Conservation (phyloP, 2,888 invertebrate species). For the Cataglyphis livida region DNA sequence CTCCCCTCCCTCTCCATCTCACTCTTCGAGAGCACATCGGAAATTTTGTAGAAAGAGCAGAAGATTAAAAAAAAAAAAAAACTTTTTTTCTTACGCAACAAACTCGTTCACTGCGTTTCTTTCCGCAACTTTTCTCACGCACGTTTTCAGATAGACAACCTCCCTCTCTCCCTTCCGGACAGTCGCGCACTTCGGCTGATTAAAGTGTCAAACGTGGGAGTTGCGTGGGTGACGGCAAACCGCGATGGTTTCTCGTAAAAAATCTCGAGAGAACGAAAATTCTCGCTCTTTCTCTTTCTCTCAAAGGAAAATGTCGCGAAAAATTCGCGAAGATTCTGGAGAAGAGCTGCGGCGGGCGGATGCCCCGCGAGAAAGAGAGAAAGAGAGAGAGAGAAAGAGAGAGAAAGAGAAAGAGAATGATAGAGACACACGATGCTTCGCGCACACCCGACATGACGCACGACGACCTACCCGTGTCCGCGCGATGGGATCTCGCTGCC, state of each 20-base stretch:
- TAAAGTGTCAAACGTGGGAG: slow-evolving; percentile 78
- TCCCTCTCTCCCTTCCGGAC: background rate
- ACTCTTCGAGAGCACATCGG: background rate
- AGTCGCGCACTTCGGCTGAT: background rate
- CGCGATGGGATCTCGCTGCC: slow-evolving; percentile 58
- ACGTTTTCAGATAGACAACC: slow-evolving; percentile 3
- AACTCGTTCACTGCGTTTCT: background rate
- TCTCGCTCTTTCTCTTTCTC: too few species aligned
- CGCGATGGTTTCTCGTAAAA: slow-evolving; percentile 4
- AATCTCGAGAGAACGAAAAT: background rate
- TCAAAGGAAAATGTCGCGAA: background rate
- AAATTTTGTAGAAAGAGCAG: background rate
- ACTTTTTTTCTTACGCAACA: background rate
- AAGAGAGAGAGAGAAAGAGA: slow-evolving; percentile 57
- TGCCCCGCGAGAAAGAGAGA: slow-evolving; percentile 61
- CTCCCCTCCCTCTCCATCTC: background rate
- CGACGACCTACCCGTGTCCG: slow-evolving; percentile 65
- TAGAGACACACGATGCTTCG: slow-evolving; percentile 74
- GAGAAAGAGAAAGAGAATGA: too few species aligned
- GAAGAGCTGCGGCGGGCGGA: slow-evolving; percentile 17
- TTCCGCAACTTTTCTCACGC: background rate
- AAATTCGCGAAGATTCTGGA: background rate
- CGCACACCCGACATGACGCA: slow-evolving; percentile 79
- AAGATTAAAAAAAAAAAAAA: background rate
- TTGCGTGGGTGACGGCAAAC: slow-evolving; percentile 70